These are phyloP conservation scores for Uloborus diversus DNA, from an alignment of 1,140 invertebrate species.

Conservation along the genomic window DNA sequence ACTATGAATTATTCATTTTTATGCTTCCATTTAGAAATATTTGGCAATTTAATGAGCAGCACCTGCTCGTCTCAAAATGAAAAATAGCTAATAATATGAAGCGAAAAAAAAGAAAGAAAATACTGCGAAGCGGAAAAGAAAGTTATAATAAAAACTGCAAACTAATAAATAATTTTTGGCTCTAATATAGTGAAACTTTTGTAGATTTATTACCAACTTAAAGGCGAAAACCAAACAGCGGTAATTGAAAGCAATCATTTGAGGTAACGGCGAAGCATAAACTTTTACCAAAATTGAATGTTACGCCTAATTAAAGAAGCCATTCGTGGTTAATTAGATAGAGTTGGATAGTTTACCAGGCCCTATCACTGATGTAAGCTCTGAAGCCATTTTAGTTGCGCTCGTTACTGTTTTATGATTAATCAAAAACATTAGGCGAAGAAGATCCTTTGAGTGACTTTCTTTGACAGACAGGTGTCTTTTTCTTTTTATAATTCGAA, in stretches of 20 bases:
- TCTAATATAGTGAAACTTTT: no score
- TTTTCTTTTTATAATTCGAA: slow-evolving; percentile 7
- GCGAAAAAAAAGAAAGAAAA: no score
- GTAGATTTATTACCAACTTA: background rate
- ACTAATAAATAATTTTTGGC: no score
- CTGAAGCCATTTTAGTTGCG: slow-evolving; percentile 2
- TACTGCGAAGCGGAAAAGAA: no score
- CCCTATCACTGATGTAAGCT: slow-evolving; percentile 17
- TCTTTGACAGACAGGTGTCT: slow-evolving; percentile 20
- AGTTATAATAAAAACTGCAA: no score
- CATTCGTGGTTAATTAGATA: slow-evolving; percentile 18
- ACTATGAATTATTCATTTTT: no score
- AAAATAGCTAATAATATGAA: no score
- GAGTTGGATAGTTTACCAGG: slow-evolving; percentile 9
- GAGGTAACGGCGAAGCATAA: background rate
- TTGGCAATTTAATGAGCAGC: no score
- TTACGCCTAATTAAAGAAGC: slow-evolving; percentile 25
- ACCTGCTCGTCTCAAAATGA: no score
- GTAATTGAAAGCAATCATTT: background rate
- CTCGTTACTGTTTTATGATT: slow-evolving; percentile 25
- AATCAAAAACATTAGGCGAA: background rate
- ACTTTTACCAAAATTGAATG: slow-evolving; percentile 34
- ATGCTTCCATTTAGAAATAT: no score
- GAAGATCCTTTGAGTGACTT: background rate
- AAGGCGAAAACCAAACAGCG: background rate